Conservation (phyloP, 1,140 invertebrate species). For the Drosophila repleta region DNA sequence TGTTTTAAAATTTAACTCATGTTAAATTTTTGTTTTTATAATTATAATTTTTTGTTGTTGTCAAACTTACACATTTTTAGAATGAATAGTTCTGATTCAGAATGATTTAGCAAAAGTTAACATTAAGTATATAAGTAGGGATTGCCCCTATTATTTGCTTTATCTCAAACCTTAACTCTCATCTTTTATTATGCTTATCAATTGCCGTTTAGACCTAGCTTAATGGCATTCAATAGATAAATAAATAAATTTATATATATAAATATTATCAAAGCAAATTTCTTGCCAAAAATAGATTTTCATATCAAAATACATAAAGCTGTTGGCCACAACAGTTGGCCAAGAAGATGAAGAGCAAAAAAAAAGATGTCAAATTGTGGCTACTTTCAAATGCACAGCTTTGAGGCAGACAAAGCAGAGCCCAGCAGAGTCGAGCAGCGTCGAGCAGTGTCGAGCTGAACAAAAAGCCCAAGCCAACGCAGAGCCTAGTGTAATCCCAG, state of each 20-base stretch:
- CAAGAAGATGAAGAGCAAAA: conserved; percentile 7
- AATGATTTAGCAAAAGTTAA: no score
- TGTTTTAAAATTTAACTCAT: no score
- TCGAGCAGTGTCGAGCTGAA: neutral
- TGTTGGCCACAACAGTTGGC: conserved; percentile 12
- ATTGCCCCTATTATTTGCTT: no score
- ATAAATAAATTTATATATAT: neutral
- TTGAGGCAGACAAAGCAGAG: conserved; percentile 7
- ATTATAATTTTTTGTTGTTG: no score
- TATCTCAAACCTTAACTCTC: no score
- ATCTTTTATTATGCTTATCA: neutral
- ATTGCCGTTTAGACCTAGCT: neutral
- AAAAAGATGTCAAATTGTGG: conserved; percentile 46
- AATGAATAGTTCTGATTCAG: no score
- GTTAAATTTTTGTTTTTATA: no score
- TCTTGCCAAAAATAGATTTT: conserved; percentile 30
- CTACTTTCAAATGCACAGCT: conserved; percentile 49
- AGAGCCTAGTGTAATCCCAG: conserved; percentile 50
- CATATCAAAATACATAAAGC: conserved; percentile 42
- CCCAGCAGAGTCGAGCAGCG: neutral
- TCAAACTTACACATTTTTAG: no score
- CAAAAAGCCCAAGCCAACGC: conserved; percentile 19
- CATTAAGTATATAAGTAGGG: no score
- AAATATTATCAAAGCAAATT: conserved; percentile 18
- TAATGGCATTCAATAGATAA: neutral